Evolutionary conservation across 2,113 vertebrate species (phyloP).

Genomic region (Nerophis lumbriciformis): DNA sequence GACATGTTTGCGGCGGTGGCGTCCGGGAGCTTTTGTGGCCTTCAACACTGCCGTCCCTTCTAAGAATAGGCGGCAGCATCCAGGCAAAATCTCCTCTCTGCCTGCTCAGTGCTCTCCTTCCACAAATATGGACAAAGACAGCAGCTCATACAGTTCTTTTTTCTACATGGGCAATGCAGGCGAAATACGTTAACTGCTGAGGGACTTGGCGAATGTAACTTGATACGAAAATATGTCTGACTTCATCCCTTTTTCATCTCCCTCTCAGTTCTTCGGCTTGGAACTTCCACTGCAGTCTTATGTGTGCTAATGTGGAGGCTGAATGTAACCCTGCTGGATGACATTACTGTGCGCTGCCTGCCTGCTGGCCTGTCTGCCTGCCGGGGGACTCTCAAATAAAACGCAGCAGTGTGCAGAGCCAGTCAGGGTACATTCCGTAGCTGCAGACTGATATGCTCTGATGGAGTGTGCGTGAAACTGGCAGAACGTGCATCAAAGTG

Average conservation of each 20-base stretch:
- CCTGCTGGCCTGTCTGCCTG: constrained; percentile 61
- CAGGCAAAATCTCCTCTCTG: constrained; percentile 43
- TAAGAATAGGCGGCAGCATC: constrained; percentile 61
- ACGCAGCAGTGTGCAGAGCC: constrained; percentile 51
- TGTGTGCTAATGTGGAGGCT: constrained; percentile 56
- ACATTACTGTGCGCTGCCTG: constrained; percentile 62
- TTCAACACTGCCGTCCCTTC: constrained; percentile 49
- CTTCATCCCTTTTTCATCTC: constrained; percentile 12
- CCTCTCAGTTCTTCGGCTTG: constrained; percentile 25
- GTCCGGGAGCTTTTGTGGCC: constrained; percentile 53
- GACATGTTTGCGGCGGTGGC: constrained; percentile 28
- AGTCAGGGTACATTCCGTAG: constrained; percentile 50
- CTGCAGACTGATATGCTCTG: constrained; percentile 55
- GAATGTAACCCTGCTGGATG: constrained; percentile 64
- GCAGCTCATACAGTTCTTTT: not conserved
- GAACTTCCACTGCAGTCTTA: constrained; percentile 15
- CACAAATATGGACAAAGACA: not conserved
- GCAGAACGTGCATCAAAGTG: constrained; percentile 44
- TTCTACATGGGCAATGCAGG: not conserved
- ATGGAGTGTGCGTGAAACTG: constrained; percentile 35
- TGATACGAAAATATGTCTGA: not conserved
- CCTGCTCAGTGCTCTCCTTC: constrained; percentile 17
- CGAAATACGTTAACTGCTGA: not conserved
- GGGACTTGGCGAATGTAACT: constrained; percentile 6
- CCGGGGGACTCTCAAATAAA: constrained; percentile 67